phyloP scores from a whole-genome alignment of 2,113 vertebrate species.

The Prunella fulvescens region DNA sequence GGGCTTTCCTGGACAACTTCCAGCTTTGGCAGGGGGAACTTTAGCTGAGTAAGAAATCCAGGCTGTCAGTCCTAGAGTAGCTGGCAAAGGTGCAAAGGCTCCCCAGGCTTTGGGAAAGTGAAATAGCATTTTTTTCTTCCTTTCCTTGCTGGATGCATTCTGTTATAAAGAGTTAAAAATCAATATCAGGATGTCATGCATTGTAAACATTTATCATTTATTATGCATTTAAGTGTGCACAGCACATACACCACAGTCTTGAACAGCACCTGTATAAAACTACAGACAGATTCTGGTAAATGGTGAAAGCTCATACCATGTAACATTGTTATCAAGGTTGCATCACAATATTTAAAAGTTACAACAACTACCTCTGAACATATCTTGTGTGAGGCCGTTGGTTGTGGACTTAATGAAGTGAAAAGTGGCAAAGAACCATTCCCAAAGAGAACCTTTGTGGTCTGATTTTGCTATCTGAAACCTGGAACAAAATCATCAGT shows the following conservation, averaged over 20 bases:
- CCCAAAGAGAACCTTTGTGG: not conserved
- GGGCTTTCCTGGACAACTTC: conserved; percentile 7
- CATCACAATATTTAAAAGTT: conserved; percentile 24
- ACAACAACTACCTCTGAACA: not conserved
- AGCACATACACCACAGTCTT: conserved; percentile 85
- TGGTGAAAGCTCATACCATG: conserved; percentile 55
- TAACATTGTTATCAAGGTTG: conserved; percentile 62
- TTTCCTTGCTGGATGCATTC: not conserved
- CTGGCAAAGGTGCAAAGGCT: not conserved
- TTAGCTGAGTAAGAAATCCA: conserved; percentile 64
- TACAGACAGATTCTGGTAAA: conserved; percentile 82
- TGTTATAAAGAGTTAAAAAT: not conserved
- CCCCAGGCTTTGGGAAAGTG: not conserved
- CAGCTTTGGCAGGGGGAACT: conserved; percentile 1
- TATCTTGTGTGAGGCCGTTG: not conserved
- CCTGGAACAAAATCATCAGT: not conserved
- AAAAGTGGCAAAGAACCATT: not conserved
- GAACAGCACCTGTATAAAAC: conserved; percentile 88
- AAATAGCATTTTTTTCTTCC: not conserved
- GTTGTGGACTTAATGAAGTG: not conserved
- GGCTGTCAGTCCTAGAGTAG: not conserved
- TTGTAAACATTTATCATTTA: conserved; percentile 60
- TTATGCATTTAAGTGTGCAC: conserved; percentile 82
- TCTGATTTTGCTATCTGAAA: conserved; percentile 10
- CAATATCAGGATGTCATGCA: not conserved